Evolutionary conservation across 53 echinoderm and acorn worm species (phyloP).

Genomic region (Zoroaster sp.): DNA sequence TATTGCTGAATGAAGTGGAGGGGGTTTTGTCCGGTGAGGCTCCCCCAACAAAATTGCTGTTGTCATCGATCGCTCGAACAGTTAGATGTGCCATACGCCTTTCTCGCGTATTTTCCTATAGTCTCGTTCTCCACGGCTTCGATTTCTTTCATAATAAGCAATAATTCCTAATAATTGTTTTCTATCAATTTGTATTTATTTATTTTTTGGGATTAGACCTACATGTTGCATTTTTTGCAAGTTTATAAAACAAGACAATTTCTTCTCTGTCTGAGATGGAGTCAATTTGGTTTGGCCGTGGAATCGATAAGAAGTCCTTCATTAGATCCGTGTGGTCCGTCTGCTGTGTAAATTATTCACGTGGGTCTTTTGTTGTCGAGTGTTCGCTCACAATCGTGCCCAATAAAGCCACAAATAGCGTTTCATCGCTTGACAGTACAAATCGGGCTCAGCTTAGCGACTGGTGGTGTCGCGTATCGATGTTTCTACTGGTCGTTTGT

Average conservation of each 20-base stretch:
- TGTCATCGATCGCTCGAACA: not conserved
- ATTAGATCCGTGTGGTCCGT: not conserved
- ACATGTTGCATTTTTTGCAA: too few species aligned
- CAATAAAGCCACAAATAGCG: not conserved
- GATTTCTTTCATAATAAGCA: too few species aligned
- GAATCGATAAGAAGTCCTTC: not conserved
- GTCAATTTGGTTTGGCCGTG: too few species aligned
- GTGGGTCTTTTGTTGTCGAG: not conserved
- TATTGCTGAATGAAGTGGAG: not conserved
- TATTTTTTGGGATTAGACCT: too few species aligned
- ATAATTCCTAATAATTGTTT: too few species aligned
- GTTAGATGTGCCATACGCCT: too few species aligned
- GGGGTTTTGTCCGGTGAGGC: not conserved
- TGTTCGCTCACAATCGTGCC: not conserved
- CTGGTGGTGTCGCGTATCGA: constrained; percentile 2
- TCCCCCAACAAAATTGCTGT: not conserved
- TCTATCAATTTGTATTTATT: too few species aligned
- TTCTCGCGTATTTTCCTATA: too few species aligned
- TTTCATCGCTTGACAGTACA: not conserved
- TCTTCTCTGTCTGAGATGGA: too few species aligned
- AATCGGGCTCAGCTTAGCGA: not conserved
- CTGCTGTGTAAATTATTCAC: constrained; percentile 6
- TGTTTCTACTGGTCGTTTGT: not conserved
- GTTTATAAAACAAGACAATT: too few species aligned
- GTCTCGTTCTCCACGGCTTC: too few species aligned